Conservation (phyloP, 2,113 vertebrate species). For the Bambusicola thoracicus region DNA sequence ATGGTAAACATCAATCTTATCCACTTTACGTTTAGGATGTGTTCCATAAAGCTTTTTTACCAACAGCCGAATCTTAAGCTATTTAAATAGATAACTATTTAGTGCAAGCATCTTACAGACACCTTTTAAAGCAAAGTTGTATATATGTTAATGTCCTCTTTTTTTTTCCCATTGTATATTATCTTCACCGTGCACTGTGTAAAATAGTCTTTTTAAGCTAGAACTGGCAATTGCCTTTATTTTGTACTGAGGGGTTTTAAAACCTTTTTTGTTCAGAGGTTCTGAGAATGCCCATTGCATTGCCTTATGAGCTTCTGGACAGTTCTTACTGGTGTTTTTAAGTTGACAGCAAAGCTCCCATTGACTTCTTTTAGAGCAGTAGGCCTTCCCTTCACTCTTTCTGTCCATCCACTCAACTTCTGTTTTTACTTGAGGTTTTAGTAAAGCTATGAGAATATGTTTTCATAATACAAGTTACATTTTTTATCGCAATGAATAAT, state of each 20-base stretch:
- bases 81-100: background rate
- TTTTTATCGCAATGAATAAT: background rate
- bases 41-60: background rate
- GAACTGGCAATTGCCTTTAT: slow-evolving; percentile 9
- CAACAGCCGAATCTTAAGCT: background rate
- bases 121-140: background rate
- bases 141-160: background rate
- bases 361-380: background rate
- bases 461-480: background rate
- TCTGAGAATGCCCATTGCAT: slow-evolving; percentile 36
- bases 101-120: background rate
- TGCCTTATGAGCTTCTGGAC: slow-evolving; percentile 36
- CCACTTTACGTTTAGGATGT: background rate
- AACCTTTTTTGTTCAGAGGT: slow-evolving; percentile 42
- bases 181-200: background rate
- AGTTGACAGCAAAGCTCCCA: background rate
- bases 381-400: slow-evolving; percentile 9
- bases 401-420: slow-evolving; percentile 19
- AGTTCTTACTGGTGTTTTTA: slow-evolving; percentile 1
- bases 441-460: slow-evolving; percentile 14
- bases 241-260: background rate
- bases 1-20: background rate
- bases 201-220: background rate
- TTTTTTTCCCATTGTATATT: background rate
- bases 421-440: slow-evolving; percentile 21